Percentiles rank a stretch among this genome's conserved stretches.
phyloP scores from a whole-genome alignment of 2,113 vertebrate genomes.

The Trogon melanurus region DNA sequence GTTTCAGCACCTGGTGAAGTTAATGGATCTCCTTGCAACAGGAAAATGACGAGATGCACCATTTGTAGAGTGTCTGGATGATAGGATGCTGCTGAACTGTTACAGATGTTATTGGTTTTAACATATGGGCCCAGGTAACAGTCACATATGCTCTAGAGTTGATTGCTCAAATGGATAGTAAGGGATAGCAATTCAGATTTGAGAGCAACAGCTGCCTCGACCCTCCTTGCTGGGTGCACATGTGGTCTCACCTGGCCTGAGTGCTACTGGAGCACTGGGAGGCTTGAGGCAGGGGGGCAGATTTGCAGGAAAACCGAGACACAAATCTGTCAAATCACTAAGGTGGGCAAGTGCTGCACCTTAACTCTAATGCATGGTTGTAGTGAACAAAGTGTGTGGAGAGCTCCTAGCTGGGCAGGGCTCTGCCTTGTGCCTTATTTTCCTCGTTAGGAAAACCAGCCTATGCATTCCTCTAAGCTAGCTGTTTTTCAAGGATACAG shows the following conservation, averaged over 20 bases:
- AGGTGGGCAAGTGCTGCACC: neutral
- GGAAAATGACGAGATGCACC: neutral
- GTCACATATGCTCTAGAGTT: neutral
- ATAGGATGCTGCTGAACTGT: neutral
- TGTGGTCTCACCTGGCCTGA: neutral
- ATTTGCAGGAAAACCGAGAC: neutral
- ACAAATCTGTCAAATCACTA: neutral
- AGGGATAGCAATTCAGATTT: neutral
- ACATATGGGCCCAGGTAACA: neutral
- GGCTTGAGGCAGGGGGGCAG: neutral
- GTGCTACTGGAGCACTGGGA: neutral
- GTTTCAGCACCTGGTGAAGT: neutral
- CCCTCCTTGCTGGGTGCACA: neutral
- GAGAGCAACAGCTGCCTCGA: neutral
- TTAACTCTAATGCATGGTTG: neutral
- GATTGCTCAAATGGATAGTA: fast-evolving
- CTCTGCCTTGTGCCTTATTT: neutral
- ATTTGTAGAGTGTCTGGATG: neutral
- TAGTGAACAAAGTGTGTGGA: neutral
- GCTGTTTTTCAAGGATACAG: neutral
- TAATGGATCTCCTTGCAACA: neutral
- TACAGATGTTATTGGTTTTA: neutral
- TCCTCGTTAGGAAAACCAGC: neutral
- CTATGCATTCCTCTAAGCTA: neutral
- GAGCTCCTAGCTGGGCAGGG: neutral